Percentiles rank a stretch among this genome's conserved stretches.
phyloP scores from a whole-genome alignment of 2,888 invertebrate species.

The Sepiola atlantica region DNA sequence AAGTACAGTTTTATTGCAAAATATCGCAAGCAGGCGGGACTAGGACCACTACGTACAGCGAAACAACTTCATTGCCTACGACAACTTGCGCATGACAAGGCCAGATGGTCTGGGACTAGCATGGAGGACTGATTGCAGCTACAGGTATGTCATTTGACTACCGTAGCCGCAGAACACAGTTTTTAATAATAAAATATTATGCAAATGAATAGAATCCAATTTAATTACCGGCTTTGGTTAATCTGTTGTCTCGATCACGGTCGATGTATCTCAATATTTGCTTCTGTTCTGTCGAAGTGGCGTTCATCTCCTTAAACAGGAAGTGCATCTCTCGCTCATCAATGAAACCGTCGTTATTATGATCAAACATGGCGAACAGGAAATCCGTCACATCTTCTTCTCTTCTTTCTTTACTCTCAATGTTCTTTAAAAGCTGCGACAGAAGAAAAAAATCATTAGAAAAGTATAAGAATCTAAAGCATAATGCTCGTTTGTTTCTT shows the following conservation, averaged over 20 bases:
- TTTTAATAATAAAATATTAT: too few species aligned
- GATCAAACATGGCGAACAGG: constrained; percentile 12
- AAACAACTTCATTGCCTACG: too few species aligned
- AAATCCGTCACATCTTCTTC: background rate
- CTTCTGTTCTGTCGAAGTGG: background rate
- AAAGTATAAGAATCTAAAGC: background rate
- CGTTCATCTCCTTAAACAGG: background rate
- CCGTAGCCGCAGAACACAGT: too few species aligned
- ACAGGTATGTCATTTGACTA: too few species aligned
- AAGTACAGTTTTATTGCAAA: too few species aligned
- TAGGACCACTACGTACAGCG: too few species aligned
- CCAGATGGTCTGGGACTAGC: too few species aligned
- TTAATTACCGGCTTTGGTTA: constrained; percentile 5
- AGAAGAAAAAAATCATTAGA: background rate
- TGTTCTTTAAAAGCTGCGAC: background rate
- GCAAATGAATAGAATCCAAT: background rate
- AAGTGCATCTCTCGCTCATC: background rate
- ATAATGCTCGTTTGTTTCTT: background rate
- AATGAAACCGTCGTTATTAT: background rate
- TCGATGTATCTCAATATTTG: background rate
- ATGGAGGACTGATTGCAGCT: too few species aligned
- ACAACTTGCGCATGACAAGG: too few species aligned
- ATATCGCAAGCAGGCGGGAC: too few species aligned
- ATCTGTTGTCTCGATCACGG: background rate
- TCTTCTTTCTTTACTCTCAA: background rate